A percentile compares a stretch with the other conserved stretches of the same genome.
Conservation (phyloP, 1,140 invertebrate species). For the Neuroterus valhalla region DNA sequence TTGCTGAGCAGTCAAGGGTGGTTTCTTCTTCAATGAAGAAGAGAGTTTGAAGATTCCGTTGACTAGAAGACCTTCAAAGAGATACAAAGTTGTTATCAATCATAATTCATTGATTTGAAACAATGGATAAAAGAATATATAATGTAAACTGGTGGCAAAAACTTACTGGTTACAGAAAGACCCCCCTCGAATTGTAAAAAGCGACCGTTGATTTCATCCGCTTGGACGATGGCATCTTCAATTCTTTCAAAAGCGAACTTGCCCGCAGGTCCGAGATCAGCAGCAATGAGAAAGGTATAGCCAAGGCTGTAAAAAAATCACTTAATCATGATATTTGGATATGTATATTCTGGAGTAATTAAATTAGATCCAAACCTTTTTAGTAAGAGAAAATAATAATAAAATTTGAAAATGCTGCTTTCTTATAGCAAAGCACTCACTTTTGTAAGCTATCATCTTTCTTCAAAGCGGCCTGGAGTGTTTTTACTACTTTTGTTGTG, state of each 20-base stretch:
- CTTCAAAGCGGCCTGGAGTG: slow-evolving; percentile 81
- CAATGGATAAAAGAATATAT: neutral
- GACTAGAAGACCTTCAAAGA: slow-evolving; percentile 78
- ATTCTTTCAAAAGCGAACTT: slow-evolving; percentile 87
- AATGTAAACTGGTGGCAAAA: neutral
- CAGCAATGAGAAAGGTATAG: slow-evolving; percentile 88
- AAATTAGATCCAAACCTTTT: neutral
- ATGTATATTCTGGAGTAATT: neutral
- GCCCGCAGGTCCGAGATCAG: slow-evolving; percentile 78
- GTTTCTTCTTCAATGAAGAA: slow-evolving; percentile 81
- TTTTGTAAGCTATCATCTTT: slow-evolving; percentile 86
- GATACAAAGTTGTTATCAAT: neutral
- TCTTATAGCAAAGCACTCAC: slow-evolving; percentile 69
- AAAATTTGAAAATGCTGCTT: no score
- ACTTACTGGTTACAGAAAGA: slow-evolving; percentile 76
- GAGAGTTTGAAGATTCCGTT: slow-evolving; percentile 85
- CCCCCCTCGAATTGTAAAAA: slow-evolving; percentile 96
- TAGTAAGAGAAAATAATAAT: slow-evolving; percentile 21
- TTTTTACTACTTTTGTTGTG: slow-evolving; percentile 79
- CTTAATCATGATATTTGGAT: neutral
- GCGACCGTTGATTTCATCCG: slow-evolving; percentile 94
- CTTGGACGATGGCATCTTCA: slow-evolving; percentile 93
- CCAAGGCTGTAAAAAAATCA: slow-evolving; percentile 79
- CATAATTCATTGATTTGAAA: neutral
- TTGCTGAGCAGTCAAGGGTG: slow-evolving; percentile 85